phyloP scores from a whole-genome alignment of 2,888 invertebrate species.

The Nemurella pictetii region DNA sequence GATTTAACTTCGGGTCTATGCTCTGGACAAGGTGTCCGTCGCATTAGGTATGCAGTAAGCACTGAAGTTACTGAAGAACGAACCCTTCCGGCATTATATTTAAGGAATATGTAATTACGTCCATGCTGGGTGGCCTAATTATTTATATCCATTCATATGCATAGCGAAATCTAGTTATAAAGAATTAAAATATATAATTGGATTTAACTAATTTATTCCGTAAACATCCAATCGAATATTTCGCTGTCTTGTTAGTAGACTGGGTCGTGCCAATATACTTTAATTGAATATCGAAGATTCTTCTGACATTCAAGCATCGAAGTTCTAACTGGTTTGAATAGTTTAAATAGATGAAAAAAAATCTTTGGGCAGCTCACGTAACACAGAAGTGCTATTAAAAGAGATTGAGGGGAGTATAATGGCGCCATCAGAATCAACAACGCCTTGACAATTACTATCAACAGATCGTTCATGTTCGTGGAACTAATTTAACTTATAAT shows the following conservation, averaged over 20 bases:
- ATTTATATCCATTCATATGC: not conserved
- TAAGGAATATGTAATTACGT: not conserved
- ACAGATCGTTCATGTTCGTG: not conserved
- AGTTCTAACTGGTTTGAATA: not conserved
- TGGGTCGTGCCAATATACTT: not conserved
- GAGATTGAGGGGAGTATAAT: not conserved
- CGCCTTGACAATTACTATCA: not conserved
- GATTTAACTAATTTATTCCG: not conserved
- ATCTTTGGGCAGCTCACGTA: not conserved
- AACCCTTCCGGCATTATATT: not conserved
- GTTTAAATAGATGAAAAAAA: not conserved
- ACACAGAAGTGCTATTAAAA: not conserved
- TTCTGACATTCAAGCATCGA: no score
- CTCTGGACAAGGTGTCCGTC: not conserved
- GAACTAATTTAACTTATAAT: not conserved
- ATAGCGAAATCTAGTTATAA: not conserved
- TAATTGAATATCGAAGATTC: constrained; percentile 16
- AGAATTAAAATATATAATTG: not conserved
- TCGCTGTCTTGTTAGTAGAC: not conserved
- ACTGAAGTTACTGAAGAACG: not conserved
- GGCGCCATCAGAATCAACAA: not conserved
- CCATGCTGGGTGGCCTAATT: constrained; percentile 17
- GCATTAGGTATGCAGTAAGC: not conserved
- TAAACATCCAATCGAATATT: not conserved
- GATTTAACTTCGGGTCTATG: not conserved